These are phyloP conservation scores for Parascotia fuliginaria DNA, from an alignment of 2,888 invertebrate species.

Conservation along the genomic window DNA sequence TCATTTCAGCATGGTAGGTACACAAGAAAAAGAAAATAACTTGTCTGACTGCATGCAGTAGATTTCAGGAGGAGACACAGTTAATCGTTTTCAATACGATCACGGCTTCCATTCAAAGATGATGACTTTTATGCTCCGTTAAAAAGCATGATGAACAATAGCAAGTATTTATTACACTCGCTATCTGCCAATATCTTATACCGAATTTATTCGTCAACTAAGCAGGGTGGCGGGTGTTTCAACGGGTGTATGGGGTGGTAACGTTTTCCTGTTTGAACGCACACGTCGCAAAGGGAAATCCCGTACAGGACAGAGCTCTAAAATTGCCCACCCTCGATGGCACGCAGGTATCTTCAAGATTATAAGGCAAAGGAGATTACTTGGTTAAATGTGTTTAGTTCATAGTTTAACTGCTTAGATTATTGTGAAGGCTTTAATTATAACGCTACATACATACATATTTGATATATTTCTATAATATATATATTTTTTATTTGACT, in stretches of 20 bases:
- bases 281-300: conserved; percentile 83
- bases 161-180: conserved; percentile 26
- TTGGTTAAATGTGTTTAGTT: conserved; percentile 3
- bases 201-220: conserved; percentile 73
- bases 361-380: conserved; percentile 20
- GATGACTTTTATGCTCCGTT: too few species aligned
- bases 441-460: too few species aligned
- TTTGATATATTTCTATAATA: too few species aligned
- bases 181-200: conserved; percentile 28
- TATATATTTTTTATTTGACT: too few species aligned
- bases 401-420: conserved; percentile 5
- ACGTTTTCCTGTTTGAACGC: conserved; percentile 83
- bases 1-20: too few species aligned
- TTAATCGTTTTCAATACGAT: too few species aligned
- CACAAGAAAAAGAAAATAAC: too few species aligned
- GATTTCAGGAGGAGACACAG: too few species aligned
- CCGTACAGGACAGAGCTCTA: conserved; percentile 83
- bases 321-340: conserved; percentile 77
- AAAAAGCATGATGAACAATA: too few species aligned
- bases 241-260: conserved; percentile 62
- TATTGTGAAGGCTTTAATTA: background rate
- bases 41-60: too few species aligned
- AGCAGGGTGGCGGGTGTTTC: conserved; percentile 67
- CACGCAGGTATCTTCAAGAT: conserved; percentile 56
- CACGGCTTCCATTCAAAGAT: too few species aligned